Percentiles rank a stretch among this genome's conserved stretches.
phyloP scores from a whole-genome alignment of 2,888 invertebrate species.

The Artemia sinica region DNA sequence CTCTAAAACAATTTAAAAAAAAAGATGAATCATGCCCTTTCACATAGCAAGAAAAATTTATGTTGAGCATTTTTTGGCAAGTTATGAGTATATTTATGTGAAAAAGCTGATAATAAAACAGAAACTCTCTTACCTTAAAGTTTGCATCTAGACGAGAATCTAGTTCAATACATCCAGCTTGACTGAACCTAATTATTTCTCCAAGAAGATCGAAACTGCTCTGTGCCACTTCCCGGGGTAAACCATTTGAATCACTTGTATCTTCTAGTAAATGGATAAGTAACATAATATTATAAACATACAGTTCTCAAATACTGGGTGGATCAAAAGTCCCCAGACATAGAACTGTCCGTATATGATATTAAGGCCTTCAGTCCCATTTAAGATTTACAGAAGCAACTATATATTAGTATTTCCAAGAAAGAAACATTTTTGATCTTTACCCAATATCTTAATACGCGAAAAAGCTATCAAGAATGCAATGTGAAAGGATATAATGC shows the following conservation, averaged over 20 bases:
- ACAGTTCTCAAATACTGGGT: too few relatives aligned
- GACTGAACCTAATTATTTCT: constrained; percentile 34
- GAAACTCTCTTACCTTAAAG: constrained; percentile 28
- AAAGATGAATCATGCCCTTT: neutral
- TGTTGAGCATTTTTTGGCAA: neutral
- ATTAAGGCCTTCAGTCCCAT: too few relatives aligned
- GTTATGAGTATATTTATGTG: neutral
- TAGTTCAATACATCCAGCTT: constrained; percentile 32
- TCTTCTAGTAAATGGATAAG: neutral
- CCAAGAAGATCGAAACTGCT: constrained; percentile 35
- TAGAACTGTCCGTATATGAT: too few relatives aligned
- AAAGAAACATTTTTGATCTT: too few relatives aligned
- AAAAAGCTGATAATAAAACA: neutral
- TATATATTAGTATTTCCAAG: too few relatives aligned
- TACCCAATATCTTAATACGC: too few relatives aligned
- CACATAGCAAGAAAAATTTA: neutral
- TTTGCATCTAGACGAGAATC: constrained; percentile 30
- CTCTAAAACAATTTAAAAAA: too few relatives aligned
- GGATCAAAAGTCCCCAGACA: too few relatives aligned
- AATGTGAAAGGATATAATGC: too few relatives aligned
- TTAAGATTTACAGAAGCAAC: too few relatives aligned
- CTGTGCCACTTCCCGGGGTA: constrained; percentile 32
- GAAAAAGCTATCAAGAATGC: too few relatives aligned
- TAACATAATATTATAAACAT: too few relatives aligned
- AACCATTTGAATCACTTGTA: constrained; percentile 4